Conservation (phyloP, 2,797 vertebrate species). For the Pagetopsis macropterus region DNA sequence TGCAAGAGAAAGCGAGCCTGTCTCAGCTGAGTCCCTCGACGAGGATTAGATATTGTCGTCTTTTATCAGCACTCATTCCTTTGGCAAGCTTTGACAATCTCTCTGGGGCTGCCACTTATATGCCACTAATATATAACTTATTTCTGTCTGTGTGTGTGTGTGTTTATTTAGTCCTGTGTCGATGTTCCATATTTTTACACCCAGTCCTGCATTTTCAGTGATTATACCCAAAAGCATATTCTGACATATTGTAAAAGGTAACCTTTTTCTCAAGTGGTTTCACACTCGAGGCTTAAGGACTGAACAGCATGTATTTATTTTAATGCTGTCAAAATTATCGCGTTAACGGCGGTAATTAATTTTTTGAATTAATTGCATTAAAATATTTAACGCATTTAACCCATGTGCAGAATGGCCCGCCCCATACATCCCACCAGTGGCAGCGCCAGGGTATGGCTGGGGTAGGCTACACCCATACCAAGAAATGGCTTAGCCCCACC, state of each 20-base stretch:
- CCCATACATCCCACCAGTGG: no score
- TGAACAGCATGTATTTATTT: constrained; percentile 27
- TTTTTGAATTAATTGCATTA: no score
- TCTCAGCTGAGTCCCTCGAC: constrained; percentile 57
- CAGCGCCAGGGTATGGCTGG: no score
- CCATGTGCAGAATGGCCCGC: no score
- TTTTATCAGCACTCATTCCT: constrained; percentile 69
- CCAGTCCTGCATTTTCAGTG: constrained; percentile 25
- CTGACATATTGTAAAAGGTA: constrained; percentile 37
- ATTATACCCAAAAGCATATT: constrained; percentile 39
- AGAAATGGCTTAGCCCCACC: no score
- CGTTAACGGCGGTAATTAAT: no score
- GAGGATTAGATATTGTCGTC: constrained; percentile 71
- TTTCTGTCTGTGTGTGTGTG: constrained; percentile 16
- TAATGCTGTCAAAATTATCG: no score
- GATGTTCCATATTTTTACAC: constrained; percentile 34
- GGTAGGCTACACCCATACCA: no score
- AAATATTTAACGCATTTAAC: no score
- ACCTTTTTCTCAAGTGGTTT: constrained; percentile 43
- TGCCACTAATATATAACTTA: constrained; percentile 19
- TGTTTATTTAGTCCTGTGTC: constrained; percentile 19
- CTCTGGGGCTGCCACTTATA: constrained; percentile 61
- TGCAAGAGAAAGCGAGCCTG: constrained; percentile 49
- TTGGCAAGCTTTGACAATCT: constrained; percentile 64
- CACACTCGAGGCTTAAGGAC: constrained; percentile 26